phyloP scores from a whole-genome alignment of 2,888 invertebrate genomes.

The Lobophora halterata region DNA sequence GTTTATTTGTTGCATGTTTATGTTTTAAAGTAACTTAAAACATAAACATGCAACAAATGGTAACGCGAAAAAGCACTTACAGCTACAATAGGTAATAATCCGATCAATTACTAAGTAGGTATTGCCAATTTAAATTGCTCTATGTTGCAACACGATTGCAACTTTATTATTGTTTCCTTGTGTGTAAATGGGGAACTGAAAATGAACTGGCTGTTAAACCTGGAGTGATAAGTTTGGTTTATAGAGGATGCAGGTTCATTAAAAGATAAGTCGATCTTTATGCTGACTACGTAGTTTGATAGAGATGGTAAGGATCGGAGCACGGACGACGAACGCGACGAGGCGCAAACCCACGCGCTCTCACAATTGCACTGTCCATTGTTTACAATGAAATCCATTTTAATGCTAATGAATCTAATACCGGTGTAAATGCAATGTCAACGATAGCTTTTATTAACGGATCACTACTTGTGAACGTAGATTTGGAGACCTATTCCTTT shows the following conservation, averaged over 20 bases:
- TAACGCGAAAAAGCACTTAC: slow-evolving; percentile 8
- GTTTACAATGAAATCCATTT: slow-evolving; percentile 33
- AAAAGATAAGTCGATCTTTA: slow-evolving; percentile 3
- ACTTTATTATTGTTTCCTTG: slow-evolving; percentile 10
- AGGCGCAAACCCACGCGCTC: slow-evolving; percentile 36
- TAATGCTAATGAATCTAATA: slow-evolving; percentile 27
- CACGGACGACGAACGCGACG: background rate
- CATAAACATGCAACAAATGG: slow-evolving; percentile 12
- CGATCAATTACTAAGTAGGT: too few relatives aligned
- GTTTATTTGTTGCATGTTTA: background rate
- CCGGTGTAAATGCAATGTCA: slow-evolving; percentile 25
- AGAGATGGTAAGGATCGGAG: background rate
- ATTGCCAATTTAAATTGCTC: slow-evolving; percentile 1
- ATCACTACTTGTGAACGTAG: too few relatives aligned
- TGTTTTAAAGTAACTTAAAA: slow-evolving; percentile 7
- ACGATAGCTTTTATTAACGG: slow-evolving; percentile 10
- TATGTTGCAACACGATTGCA: slow-evolving; percentile 9
- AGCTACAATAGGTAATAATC: slow-evolving; percentile 5
- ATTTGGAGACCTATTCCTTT: too few relatives aligned
- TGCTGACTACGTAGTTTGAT: background rate
- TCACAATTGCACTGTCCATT: slow-evolving; percentile 37
- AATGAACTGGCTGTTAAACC: slow-evolving; percentile 26
- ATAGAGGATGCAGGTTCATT: slow-evolving; percentile 23
- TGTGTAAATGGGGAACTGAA: slow-evolving; percentile 7
- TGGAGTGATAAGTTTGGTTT: slow-evolving; percentile 27